Conservation (phyloP, 2,888 invertebrate species). For the Nephrotoma appendiculata region DNA sequence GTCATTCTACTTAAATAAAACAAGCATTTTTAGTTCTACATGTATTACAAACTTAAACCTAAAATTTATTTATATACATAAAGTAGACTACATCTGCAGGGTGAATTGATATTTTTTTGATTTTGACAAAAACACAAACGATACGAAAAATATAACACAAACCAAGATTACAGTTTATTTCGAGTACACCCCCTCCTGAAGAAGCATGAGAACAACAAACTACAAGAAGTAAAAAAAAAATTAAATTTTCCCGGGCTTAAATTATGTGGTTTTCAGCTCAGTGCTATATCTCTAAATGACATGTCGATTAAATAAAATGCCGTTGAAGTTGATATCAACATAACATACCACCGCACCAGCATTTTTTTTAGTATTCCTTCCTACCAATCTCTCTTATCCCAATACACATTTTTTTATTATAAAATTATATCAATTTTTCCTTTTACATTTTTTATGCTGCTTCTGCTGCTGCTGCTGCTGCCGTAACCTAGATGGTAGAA, state of each 20-base stretch:
- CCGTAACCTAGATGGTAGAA: not conserved
- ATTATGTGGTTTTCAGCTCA: constrained; percentile 1
- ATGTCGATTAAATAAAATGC: not conserved
- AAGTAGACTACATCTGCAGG: not conserved
- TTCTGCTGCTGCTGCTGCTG: not conserved
- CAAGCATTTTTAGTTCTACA: not conserved
- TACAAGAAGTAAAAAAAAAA: not conserved
- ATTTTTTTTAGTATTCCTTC: not conserved
- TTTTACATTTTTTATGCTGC: not conserved
- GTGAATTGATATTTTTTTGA: not conserved
- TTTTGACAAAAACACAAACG: not conserved
- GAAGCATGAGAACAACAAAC: not conserved
- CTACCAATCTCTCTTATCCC: not conserved
- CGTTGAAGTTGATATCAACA: constrained; percentile 1
- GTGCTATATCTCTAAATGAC: constrained; percentile 1
- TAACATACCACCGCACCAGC: not conserved
- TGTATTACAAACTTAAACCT: not conserved
- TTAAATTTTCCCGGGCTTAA: not conserved
- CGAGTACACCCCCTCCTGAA: not conserved
- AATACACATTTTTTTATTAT: not conserved
- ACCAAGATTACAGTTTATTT: not conserved
- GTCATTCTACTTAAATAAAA: not conserved
- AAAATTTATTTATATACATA: not conserved
- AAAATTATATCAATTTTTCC: not conserved
- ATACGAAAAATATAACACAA: not conserved